Evolutionary conservation across 2,797 vertebrate species (phyloP).

Genomic region (Parauchenoglanis punctatus): DNA sequence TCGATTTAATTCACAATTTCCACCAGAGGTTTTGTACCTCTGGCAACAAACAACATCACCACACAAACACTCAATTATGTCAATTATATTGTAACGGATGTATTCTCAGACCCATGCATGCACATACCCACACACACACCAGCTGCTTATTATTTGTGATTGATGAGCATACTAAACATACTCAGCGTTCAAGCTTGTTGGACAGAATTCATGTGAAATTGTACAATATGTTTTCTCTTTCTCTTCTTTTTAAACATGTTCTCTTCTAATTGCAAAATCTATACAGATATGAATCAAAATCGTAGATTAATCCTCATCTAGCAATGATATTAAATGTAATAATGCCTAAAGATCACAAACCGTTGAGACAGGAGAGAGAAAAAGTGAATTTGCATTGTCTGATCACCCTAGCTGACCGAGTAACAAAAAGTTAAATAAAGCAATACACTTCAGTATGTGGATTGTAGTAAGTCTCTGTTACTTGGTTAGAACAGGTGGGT

Average conservation of each 20-base stretch:
- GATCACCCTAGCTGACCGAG: background rate
- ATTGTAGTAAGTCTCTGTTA: background rate
- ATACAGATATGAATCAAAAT: background rate
- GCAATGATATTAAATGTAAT: background rate
- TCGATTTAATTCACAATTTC: background rate
- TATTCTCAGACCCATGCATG: background rate
- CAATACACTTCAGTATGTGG: background rate
- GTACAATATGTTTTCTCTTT: background rate
- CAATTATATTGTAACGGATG: background rate
- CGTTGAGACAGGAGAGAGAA: background rate
- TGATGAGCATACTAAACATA: background rate
- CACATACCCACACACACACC: background rate
- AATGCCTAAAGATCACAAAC: background rate
- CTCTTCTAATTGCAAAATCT: background rate
- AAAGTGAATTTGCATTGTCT: background rate
- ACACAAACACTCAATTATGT: background rate
- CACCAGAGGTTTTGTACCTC: background rate
- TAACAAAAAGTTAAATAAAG: background rate
- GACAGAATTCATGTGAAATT: background rate
- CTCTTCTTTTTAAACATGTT: background rate
- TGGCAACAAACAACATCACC: background rate
- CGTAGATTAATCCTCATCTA: background rate
- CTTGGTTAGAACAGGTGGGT: background rate
- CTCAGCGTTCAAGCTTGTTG: background rate
- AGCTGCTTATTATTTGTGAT: conserved; percentile 1